Conservation (phyloP, 2,113 vertebrate species). For the Sarotherodon lohbergeri region DNA sequence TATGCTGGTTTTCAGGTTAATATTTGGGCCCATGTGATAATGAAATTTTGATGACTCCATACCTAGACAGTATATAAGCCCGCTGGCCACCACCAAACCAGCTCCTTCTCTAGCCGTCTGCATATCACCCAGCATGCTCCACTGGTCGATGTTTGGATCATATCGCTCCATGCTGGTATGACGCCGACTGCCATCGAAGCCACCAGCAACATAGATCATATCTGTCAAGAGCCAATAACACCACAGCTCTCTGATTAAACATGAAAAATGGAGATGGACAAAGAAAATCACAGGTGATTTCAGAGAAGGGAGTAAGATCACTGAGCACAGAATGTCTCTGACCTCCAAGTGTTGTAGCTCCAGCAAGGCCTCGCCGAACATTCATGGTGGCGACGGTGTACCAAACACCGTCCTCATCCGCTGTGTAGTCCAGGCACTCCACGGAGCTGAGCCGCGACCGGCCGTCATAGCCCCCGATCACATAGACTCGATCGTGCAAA, state of each 20-base stretch:
- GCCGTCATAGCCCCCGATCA: slow-evolving; percentile 95
- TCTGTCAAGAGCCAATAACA: slow-evolving; percentile 61
- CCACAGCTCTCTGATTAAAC: fast-evolving
- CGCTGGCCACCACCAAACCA: slow-evolving; percentile 92
- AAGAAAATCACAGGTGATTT: not conserved
- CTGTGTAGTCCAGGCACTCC: slow-evolving; percentile 93
- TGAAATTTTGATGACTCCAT: not conserved
- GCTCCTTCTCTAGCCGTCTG: slow-evolving; percentile 96
- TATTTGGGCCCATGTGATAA: not conserved
- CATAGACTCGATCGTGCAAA: slow-evolving; percentile 92
- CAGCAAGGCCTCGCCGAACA: slow-evolving; percentile 89
- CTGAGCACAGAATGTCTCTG: not conserved
- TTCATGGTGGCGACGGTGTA: slow-evolving; percentile 99
- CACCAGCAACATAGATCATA: slow-evolving; percentile 98
- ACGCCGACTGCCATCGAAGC: slow-evolving; percentile 93
- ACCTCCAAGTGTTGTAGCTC: slow-evolving; percentile 96
- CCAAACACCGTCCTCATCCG: slow-evolving; percentile 96
- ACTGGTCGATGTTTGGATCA: slow-evolving; percentile 98
- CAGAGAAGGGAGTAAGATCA: not conserved
- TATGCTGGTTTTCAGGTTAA: not conserved
- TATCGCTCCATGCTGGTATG: slow-evolving; percentile 99
- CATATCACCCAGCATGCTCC: slow-evolving; percentile 99
- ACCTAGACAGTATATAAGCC: slow-evolving; percentile 97
- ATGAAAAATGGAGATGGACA: not conserved
- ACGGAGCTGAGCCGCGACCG: slow-evolving; percentile 95